Conservation (phyloP, 2,888 invertebrate genomes). For the Thelaira solivaga region DNA sequence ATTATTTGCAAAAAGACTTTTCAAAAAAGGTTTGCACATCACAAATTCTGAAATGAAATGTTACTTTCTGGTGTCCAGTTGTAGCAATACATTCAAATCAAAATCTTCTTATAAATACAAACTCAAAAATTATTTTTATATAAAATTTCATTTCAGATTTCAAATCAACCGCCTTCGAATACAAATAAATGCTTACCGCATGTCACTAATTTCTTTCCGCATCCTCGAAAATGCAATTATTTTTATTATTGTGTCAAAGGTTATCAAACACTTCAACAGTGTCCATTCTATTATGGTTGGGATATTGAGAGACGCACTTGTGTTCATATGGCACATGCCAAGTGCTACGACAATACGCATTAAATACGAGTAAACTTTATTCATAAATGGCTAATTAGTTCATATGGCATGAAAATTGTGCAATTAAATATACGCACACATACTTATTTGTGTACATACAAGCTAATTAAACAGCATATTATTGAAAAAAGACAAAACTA, state of each 20-base stretch:
- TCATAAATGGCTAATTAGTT: neutral
- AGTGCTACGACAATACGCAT: conserved; percentile 66
- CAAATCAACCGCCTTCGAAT: conserved; percentile 31
- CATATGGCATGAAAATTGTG: too few relatives aligned
- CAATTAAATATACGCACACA: too few relatives aligned
- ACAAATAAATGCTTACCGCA: conserved; percentile 69
- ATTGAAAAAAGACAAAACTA: too few relatives aligned
- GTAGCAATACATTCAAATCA: too few relatives aligned
- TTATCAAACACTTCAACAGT: conserved; percentile 74
- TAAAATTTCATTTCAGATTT: conserved; percentile 29
- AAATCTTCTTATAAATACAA: too few relatives aligned
- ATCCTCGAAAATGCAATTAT: conserved; percentile 74
- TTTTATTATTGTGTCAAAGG: conserved; percentile 75
- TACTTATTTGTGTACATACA: too few relatives aligned
- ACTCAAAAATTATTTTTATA: neutral
- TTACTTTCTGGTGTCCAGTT: too few relatives aligned
- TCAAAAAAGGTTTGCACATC: too few relatives aligned
- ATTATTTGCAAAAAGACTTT: too few relatives aligned
- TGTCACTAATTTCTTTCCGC: conserved; percentile 73
- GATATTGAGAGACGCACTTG: conserved; percentile 72
- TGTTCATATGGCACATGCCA: conserved; percentile 70
- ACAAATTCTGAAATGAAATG: too few relatives aligned
- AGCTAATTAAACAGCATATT: too few relatives aligned
- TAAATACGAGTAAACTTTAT: conserved; percentile 9
- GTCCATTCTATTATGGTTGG: conserved; percentile 75